Evolutionary conservation across 2,113 vertebrate species (phyloP), one percentile per base, ranked within the genome.

Genomic region (Leucosticte australis): DNA sequence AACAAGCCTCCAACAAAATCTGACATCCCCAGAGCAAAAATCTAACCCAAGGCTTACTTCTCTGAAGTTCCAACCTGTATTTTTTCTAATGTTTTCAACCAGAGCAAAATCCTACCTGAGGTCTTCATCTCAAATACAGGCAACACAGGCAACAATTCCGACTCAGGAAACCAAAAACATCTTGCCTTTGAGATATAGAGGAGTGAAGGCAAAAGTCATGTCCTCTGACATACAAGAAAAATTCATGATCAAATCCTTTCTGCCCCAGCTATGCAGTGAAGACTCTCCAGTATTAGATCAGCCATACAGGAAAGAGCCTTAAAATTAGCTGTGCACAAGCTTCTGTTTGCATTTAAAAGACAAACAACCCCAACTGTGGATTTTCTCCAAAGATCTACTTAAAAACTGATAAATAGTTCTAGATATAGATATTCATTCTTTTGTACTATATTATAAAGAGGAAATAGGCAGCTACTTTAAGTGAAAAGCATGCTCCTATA

Each of bases 221-320:
- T 76, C 49, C 42, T 92, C 49, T 60, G 57, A 67, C 35, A 76
- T 0, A 1, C 14, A 71, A 62, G 26, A 69, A 82, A 56, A 86
- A 69, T 8, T 49, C 0, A 0, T 17, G 6, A 31, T 23, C 24
- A 28, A 15, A 78, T 33, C 8, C 7, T 64, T 87, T 44, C 52
- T 42, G 35, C 14, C 15, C 60, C 37, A 73, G 31, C n/a, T 68
- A 76, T 35, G 46, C 7, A 44, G 11, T 27, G 15, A 91, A 81
- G 31, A 67, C 3, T 42, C 20, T 88, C 55, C 9, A 18, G 15
- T 55, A 74, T 57, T 49, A 62, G 9, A 78, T 49, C 39, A 68
- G 35, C 5, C 15, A 76, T 16, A 23, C 0, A 46, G 6, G 10
- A 73, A 76, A 60, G 1, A 5, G 17, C 13, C 16, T 75, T 90